Evolutionary conservation across 2,113 vertebrate species (phyloP).

Genomic region (Falco punctatus): DNA sequence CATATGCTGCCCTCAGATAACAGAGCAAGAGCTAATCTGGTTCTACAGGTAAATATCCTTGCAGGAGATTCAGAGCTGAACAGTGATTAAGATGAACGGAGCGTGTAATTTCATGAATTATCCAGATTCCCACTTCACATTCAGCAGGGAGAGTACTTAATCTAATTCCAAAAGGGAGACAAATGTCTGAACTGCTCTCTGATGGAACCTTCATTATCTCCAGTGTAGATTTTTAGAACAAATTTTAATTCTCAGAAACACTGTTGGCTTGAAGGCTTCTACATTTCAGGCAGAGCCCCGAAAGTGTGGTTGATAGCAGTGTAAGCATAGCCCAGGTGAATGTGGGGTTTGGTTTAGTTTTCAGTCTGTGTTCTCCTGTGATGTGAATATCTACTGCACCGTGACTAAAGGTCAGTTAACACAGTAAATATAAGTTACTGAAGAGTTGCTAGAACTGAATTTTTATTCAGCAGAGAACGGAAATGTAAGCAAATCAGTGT

Average conservation of each 20-base stretch:
- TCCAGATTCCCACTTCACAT: neutral
- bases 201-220: neutral
- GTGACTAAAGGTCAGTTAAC: neutral
- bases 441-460: neutral
- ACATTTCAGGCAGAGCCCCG: neutral
- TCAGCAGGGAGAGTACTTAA: neutral
- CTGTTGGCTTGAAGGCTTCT: neutral
- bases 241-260: neutral
- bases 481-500: neutral
- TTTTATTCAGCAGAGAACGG: neutral
- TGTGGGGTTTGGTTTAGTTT: neutral
- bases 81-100: neutral
- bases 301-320: neutral
- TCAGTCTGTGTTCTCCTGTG: neutral
- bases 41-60: constrained; percentile 28
- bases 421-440: neutral
- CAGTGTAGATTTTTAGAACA: neutral
- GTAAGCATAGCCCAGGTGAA: too few species aligned
- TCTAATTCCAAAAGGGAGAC: neutral
- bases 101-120: constrained; percentile 27
- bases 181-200: neutral
- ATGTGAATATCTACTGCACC: neutral
- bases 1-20: constrained; percentile 40
- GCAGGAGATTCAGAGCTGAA: neutral
- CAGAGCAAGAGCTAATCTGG: constrained; percentile 17